A percentile compares a stretch with the other conserved stretches of the same genome.
Conservation (phyloP, 1,140 invertebrate species). For the Scaptomyza montana region DNA sequence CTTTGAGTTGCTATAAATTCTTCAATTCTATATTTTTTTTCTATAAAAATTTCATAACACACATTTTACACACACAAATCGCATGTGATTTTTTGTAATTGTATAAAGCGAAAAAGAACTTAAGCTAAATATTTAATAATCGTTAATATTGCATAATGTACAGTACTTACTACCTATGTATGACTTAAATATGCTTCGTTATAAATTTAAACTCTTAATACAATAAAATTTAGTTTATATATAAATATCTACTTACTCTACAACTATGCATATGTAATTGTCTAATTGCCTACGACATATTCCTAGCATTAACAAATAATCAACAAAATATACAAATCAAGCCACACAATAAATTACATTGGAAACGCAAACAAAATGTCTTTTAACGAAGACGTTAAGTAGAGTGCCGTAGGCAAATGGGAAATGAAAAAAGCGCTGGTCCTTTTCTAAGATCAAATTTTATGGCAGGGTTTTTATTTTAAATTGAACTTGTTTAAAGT, state of each 20-base stretch:
- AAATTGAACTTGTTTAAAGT: too few species aligned
- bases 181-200: constrained; percentile 42
- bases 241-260: constrained; percentile 14
- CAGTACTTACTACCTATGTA: constrained; percentile 43
- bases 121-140: constrained; percentile 17
- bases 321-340: constrained; percentile 26
- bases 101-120: constrained; percentile 43
- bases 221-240: constrained; percentile 44
- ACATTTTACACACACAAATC: constrained; percentile 36
- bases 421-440: too few species aligned
- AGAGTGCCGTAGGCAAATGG: too few species aligned
- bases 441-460: too few species aligned
- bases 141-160: constrained; percentile 52
- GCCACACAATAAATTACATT: constrained; percentile 50
- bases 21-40: constrained; percentile 17
- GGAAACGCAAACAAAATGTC: constrained; percentile 43
- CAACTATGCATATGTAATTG: constrained; percentile 45
- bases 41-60: constrained; percentile 14
- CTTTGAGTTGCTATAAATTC: constrained; percentile 22
- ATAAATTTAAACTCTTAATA: constrained; percentile 39
- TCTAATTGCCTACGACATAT: constrained; percentile 51
- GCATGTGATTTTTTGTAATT: constrained; percentile 67
- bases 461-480: too few species aligned
- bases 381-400: background rate
- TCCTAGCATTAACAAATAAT: constrained; percentile 44